Evolutionary conservation across 2,888 invertebrate species (phyloP).

Genomic region (Trichopria drosophilae): DNA sequence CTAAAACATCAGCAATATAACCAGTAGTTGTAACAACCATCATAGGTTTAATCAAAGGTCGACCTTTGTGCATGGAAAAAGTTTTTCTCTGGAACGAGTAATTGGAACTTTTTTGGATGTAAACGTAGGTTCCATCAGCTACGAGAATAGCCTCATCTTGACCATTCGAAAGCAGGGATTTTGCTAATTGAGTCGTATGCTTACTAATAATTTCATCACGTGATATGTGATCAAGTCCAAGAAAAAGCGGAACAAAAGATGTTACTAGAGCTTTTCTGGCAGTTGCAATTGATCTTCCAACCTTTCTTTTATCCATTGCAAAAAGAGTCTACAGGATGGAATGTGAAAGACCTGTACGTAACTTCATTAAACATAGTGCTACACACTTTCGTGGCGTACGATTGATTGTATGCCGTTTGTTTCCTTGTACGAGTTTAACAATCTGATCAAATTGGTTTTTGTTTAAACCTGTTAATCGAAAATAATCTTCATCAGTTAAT

Average conservation of each 20-base stretch:
- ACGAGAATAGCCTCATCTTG: background rate
- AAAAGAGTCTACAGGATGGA: constrained; percentile 2
- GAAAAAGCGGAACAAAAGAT: background rate
- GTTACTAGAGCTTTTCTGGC: background rate
- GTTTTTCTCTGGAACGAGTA: constrained; percentile 6
- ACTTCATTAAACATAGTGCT: constrained; percentile 1
- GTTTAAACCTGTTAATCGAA: background rate
- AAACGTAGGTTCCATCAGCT: constrained; percentile 8
- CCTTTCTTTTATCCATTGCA: background rate
- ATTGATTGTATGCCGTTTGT: background rate
- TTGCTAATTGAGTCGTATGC: background rate
- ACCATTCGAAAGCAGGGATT: background rate
- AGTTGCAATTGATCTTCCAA: background rate
- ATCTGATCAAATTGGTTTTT: constrained; percentile 1
- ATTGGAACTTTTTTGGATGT: constrained; percentile 14
- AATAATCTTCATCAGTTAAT: background rate
- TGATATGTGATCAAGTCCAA: background rate
- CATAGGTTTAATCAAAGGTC: constrained; percentile 12
- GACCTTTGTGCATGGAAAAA: constrained; percentile 9
- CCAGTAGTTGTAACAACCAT: constrained; percentile 12
- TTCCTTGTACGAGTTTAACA: background rate
- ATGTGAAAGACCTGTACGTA: constrained; percentile 1
- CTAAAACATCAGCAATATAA: constrained; percentile 13
- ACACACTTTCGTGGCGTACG: constrained; percentile 4
- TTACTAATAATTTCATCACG: background rate